Evolutionary conservation across 2,888 invertebrate species (phyloP).

Genomic region (Brenthis ino): DNA sequence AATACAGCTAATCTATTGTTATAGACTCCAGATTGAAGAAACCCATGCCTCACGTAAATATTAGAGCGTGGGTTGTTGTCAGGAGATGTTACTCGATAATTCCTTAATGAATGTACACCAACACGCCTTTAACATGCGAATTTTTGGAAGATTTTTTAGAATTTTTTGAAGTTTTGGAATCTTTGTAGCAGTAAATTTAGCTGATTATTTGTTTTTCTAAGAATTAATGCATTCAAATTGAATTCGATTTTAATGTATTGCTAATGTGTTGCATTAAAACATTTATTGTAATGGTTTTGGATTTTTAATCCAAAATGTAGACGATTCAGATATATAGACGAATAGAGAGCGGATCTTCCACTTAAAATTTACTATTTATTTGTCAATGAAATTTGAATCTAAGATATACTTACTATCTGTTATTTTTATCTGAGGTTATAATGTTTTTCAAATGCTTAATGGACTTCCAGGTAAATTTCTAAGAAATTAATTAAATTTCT

Average conservation of each 20-base stretch:
- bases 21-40: constrained; percentile 52
- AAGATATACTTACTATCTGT: too few relatives aligned
- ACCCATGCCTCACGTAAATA: constrained; percentile 62
- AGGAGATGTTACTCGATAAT: constrained; percentile 7
- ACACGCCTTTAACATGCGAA: constrained; percentile 1
- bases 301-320: neutral
- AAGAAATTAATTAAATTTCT: too few relatives aligned
- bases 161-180: neutral
- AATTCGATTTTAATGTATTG: neutral
- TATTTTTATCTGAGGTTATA: too few relatives aligned
- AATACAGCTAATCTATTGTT: constrained; percentile 49
- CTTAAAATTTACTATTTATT: too few relatives aligned
- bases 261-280: constrained; percentile 11
- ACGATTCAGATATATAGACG: too few relatives aligned
- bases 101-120: constrained; percentile 10
- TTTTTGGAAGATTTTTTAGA: too few relatives aligned
- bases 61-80: constrained; percentile 44
- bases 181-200: constrained; percentile 3
- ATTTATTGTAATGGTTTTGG: constrained; percentile 1
- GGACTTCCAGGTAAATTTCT: too few relatives aligned
- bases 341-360: neutral
- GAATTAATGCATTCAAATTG: constrained; percentile 9
- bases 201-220: constrained; percentile 11
- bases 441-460: too few relatives aligned
- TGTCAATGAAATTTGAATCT: too few relatives aligned